A percentile compares a stretch with the other conserved stretches of the same genome.
These are phyloP conservation scores for Fregetta grallaria DNA, from an alignment of 2,113 vertebrate genomes.

Conservation along the genomic window DNA sequence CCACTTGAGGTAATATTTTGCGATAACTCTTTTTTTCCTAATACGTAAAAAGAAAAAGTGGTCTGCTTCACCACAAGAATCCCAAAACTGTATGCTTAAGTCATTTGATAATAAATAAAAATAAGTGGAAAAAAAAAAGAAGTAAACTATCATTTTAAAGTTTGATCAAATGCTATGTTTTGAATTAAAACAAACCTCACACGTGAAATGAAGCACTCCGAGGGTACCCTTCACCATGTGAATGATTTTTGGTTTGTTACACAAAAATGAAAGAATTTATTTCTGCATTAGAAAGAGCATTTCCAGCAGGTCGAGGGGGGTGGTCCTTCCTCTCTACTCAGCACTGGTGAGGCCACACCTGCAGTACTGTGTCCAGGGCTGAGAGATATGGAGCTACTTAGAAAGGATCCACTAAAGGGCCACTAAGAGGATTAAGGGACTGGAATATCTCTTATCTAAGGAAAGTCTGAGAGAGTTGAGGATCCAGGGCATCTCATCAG, in stretches of 20 bases:
- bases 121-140: background rate
- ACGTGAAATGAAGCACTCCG: background rate
- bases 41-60: background rate
- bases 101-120: background rate
- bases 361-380: background rate
- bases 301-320: accelerated
- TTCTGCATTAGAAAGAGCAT: background rate
- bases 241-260: background rate
- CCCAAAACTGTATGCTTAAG: background rate
- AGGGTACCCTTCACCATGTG: background rate
- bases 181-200: background rate
- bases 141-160: background rate
- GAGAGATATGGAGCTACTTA: background rate
- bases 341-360: background rate
- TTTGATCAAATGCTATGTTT: background rate
- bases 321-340: background rate
- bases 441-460: background rate
- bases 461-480: background rate
- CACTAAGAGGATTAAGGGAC: background rate
- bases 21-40: background rate
- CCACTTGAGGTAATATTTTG: background rate
- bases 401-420: background rate
- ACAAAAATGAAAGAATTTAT: background rate
- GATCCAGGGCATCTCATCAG: background rate
- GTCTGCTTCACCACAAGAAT: background rate